Base-by-base conservation (phyloP, 1,140 invertebrate species). In the Apis florea region DNA sequence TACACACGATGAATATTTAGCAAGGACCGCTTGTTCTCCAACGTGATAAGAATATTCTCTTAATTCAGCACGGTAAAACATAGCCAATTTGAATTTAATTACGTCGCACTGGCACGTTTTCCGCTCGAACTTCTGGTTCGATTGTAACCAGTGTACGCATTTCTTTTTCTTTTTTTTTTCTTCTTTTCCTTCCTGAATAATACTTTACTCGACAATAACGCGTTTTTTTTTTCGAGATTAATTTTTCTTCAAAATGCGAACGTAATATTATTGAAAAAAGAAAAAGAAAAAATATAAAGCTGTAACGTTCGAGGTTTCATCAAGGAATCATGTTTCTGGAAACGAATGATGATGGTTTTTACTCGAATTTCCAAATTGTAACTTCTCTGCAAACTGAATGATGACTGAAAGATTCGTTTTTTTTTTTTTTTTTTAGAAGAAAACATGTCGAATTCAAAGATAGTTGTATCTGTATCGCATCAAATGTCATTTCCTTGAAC, bases 1-100 rank as follows among this genome's bases (percentile, higher is more conserved):
- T 70, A 80, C 76, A 80, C 59, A 72, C 83, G 85, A 89, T 91
- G 89, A 90, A 91, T 91, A 90, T 91, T 91, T 87, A 90, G 61
- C 70, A 40, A 78, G 70, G 76, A 85, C 68, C 75, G 83, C 77
- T 82, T 82, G 74, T 89, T 85, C 71, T 3, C 49, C 80, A n/a
- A 83, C 83, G 83, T 69, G 82, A 89, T 83, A 73, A 73, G 87
- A 88, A 88, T 88, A 85, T 31, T 68, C 31, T 21, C 17, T 69
- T 13, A 15, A 81, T 24, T 24, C 51, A 47, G 59, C 47, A 40
- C 19, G 56, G 71, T 68, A 61, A 40, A 67, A 84, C 63, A 49
- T 9, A 21, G 67, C 58, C 58, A 73, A 72, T 78, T 88, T 79
- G 54, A 77, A 79, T 83, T 82, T 85, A 88, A 88, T 80, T 84